Evolutionary conservation across 1,140 invertebrate genomes (phyloP).

Genomic region (Homarus americanus): DNA sequence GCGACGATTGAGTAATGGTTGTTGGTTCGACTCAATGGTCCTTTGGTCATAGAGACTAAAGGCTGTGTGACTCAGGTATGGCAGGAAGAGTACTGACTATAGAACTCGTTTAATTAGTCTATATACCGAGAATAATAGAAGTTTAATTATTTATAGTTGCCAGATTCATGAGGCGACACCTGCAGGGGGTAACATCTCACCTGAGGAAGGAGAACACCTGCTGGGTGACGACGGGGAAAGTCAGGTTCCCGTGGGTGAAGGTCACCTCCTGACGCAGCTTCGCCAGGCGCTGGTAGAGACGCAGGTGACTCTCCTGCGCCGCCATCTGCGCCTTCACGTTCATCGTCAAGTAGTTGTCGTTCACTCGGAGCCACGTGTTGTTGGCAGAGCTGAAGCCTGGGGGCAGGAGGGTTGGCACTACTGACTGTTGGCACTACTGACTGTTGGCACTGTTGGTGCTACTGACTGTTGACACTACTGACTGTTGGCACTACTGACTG

Average conservation of each 20-base stretch:
- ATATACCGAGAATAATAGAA: no score
- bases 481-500: no score
- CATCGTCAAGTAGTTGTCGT: conserved; percentile 79
- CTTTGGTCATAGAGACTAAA: no score
- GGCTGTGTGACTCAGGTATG: neutral
- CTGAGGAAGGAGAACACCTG: conserved; percentile 37
- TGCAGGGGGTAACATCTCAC: neutral
- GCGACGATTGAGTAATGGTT: no score
- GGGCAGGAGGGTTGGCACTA: no score
- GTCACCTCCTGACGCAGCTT: conserved; percentile 12
- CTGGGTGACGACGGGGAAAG: conserved; percentile 42
- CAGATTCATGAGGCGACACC: neutral
- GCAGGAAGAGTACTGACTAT: neutral
- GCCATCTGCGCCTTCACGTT: conserved; percentile 78
- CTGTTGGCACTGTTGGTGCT: no score
- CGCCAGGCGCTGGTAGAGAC: conserved; percentile 39
- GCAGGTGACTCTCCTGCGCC: conserved; percentile 35
- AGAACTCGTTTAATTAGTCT: neutral
- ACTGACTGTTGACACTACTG: no score
- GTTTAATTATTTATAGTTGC: no score
- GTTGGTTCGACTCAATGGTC: no score
- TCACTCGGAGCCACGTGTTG: conserved; percentile 85
- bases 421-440: no score
- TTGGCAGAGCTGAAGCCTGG: conserved; percentile 83
- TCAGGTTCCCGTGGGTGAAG: neutral